Percentiles rank a stretch among this genome's conserved stretches.
Evolutionary conservation across 2,113 vertebrate species (phyloP).

Genomic region (Alethe diademata): DNA sequence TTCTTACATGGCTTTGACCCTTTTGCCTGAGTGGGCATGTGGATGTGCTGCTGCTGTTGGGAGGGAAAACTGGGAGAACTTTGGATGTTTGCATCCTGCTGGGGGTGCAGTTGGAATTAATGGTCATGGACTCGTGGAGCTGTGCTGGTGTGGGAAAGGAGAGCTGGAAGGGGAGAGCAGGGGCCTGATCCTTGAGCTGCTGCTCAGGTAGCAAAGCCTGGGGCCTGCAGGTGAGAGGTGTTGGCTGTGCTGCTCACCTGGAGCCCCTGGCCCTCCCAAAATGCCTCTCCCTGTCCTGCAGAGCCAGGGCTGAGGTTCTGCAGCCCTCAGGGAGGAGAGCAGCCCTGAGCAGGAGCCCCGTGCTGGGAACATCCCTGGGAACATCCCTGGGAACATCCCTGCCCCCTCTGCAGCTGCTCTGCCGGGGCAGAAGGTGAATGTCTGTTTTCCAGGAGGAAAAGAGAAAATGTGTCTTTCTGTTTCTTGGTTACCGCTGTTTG

Average conservation of each 20-base stretch:
- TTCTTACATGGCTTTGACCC: neutral
- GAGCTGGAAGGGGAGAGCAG: neutral
- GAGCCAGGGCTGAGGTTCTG: no score
- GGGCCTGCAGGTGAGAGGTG: neutral
- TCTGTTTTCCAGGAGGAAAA: rapidly evolving
- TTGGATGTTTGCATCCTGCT: neutral
- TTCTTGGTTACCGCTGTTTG: neutral
- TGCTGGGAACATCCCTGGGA: rapidly evolving
- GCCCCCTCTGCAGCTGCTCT: neutral
- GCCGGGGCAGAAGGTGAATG: rapidly evolving
- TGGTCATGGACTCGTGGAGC: neutral
- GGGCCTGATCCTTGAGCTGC: rapidly evolving
- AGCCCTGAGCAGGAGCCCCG: neutral
- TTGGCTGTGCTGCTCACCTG: neutral
- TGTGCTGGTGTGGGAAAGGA: neutral
- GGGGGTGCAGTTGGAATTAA: rapidly evolving
- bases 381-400: rapidly evolving
- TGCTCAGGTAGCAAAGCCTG: neutral
- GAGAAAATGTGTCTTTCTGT: neutral
- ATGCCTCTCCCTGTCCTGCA: no score
- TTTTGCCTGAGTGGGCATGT: neutral
- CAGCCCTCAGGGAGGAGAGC: neutral
- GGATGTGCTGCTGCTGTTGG: neutral
- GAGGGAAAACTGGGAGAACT: no score
- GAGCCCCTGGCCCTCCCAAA: rapidly evolving